Conservation (phyloP, 1,140 invertebrate species). For the Drosophila sturtevanti region DNA sequence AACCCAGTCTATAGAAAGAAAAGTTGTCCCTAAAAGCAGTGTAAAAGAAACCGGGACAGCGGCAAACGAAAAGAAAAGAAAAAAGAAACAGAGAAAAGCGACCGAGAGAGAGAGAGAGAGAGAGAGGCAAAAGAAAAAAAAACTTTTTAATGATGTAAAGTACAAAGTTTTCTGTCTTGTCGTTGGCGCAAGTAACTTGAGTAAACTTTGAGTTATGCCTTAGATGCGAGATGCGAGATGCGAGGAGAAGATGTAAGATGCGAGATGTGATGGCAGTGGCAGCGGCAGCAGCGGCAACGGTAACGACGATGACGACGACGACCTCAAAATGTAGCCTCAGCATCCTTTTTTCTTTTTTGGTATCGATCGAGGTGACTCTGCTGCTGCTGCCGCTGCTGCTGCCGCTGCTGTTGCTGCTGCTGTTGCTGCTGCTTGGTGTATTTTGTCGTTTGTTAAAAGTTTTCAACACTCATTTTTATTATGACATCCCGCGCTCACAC, state of each 20-base stretch:
- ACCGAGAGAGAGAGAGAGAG: slow-evolving; percentile 2
- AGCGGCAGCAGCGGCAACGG: slow-evolving; percentile 21
- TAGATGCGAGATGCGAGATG: slow-evolving; percentile 49
- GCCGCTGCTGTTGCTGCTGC: slow-evolving; percentile 23
- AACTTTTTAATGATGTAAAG: slow-evolving; percentile 82
- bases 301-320: slow-evolving; percentile 39
- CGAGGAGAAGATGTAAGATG: too few species aligned
- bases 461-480: slow-evolving; percentile 78
- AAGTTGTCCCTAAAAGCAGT: slow-evolving; percentile 42
- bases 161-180: slow-evolving; percentile 81
- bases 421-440: slow-evolving; percentile 56
- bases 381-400: slow-evolving; percentile 13
- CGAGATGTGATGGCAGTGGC: slow-evolving; percentile 5
- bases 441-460: slow-evolving; percentile 79
- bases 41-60: slow-evolving; percentile 27
- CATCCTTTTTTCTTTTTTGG: slow-evolving; percentile 58
- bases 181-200: slow-evolving; percentile 79
- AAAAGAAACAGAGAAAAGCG: slow-evolving; percentile 11
- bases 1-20: slow-evolving; percentile 63
- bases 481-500: slow-evolving; percentile 55
- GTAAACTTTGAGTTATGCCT: slow-evolving; percentile 81
- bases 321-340: slow-evolving; percentile 65
- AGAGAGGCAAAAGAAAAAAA: slow-evolving; percentile 45
- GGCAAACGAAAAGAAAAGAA: slow-evolving; percentile 19
- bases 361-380: slow-evolving; percentile 59